A percentile compares a stretch with the other conserved stretches of the same genome.
Conservation (phyloP, 1,140 invertebrate genomes). For the Asbolus verrucosus region DNA sequence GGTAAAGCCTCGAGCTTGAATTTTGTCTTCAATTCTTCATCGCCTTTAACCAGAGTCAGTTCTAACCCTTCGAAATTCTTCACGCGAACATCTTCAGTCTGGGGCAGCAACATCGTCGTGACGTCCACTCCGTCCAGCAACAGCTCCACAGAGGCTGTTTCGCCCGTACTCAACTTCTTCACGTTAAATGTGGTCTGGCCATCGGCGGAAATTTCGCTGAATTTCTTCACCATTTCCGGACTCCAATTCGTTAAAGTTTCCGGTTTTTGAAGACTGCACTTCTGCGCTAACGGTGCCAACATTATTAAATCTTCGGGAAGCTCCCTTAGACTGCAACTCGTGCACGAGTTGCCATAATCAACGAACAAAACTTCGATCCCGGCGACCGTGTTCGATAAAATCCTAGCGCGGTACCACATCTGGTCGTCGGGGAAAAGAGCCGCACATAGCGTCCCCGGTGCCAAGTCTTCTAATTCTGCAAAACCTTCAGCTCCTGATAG, state of each 20-base stretch:
- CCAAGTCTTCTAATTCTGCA: conserved; percentile 65
- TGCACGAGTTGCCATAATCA: conserved; percentile 80
- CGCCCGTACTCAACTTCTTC: conserved; percentile 73
- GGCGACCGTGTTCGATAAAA: conserved; percentile 71
- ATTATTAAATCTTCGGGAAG: conserved; percentile 74
- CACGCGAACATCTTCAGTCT: conserved; percentile 61
- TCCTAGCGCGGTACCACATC: conserved; percentile 77
- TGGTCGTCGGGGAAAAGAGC: conserved; percentile 78
- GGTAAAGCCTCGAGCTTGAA: conserved; percentile 71
- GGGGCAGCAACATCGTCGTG: conserved; percentile 67
- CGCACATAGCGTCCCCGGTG: conserved; percentile 73
- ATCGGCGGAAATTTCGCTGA: conserved; percentile 72
- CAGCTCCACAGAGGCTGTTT: conserved; percentile 75
- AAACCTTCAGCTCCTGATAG: conserved; percentile 70
- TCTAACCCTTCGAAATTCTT: conserved; percentile 60
- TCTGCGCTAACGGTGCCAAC: conserved; percentile 72
- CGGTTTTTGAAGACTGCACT: conserved; percentile 74
- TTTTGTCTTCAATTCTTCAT: conserved; percentile 70
- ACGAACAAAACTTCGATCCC: conserved; percentile 76
- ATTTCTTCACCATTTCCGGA: conserved; percentile 72
- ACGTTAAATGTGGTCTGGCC: conserved; percentile 75
- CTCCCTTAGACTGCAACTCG: conserved; percentile 70
- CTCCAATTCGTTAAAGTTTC: conserved; percentile 73
- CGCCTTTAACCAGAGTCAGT: conserved; percentile 63
- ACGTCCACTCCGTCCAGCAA: conserved; percentile 73